Evolutionary conservation across 30 jellyfish, hydroid and myxozoan species (phyloP), one percentile per base, ranked within the genome.

Genomic region (Cassiopea andromeda): DNA sequence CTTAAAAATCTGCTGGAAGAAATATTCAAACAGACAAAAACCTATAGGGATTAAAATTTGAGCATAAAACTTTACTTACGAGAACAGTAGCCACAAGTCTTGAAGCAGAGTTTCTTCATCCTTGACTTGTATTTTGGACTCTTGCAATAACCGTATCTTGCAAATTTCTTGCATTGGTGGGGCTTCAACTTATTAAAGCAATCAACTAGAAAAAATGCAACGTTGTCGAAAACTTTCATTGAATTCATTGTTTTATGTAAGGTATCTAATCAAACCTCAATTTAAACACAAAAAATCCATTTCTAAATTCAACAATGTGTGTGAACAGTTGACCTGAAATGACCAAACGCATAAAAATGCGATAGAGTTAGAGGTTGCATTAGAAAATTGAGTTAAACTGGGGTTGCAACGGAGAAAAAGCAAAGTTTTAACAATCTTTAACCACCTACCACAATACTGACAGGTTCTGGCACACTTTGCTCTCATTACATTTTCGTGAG

Each of bases 1-100:
- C 38, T 27, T 27, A 27, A 27, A 27, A 27, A 27, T 27, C 38
- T 27, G 38, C 38, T 27, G 38, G 38, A 27, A 27, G 38, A 27
- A 27, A 27, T 27, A 27, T 27, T 27, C 38, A 27, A 27, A 27
- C 38, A 27, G 38, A 27, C 38, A 27, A 27, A 27, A 27, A 27
- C 38, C 38, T 27, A 27, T 27, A 27, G 38, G 38, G 38, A 27
- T 27, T 27, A 27, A 27, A 27, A 27, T 27, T 27, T 10, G 64
- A 3, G 12, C 18, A 7, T 19, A 6, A 71, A 73, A 46, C 2
- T 9, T 7, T 18, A 84, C 93, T 86, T 66, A 85, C 89, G 80
- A 14, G 79, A 19, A 81, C 98, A 93, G 27, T 84, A 83, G 18
- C 93, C 96, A 60, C 98, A 93, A 49, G 81, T 78, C 66, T 85